These are phyloP conservation scores for Liparis tanakae DNA, from an alignment of 2,797 vertebrate genomes.

Conservation along the genomic window DNA sequence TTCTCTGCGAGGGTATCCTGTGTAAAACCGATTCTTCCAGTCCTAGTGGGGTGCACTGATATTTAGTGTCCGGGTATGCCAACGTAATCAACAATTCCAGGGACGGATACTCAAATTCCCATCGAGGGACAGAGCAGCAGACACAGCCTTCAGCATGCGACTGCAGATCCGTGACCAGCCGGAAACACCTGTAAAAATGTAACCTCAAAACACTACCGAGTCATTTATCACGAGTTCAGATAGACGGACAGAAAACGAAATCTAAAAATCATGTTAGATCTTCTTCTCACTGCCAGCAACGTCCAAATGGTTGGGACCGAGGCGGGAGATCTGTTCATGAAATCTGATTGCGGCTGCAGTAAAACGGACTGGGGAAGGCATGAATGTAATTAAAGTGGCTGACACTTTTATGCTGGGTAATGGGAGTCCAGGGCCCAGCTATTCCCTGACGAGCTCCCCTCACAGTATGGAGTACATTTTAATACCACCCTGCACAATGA, in stretches of 20 bases:
- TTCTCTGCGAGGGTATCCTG: constrained; percentile 51
- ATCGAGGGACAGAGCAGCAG: constrained; percentile 49
- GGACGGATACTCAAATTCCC: constrained; percentile 66
- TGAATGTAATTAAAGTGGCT: constrained; percentile 85
- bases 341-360: constrained; percentile 81
- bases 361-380: constrained; percentile 80
- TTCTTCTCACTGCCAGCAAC: constrained; percentile 44
- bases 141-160: constrained; percentile 49
- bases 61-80: constrained; percentile 76
- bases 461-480: constrained; percentile 90
- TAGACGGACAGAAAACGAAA: constrained; percentile 9
- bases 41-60: constrained; percentile 78
- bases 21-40: constrained; percentile 49
- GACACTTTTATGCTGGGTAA: constrained; percentile 88
- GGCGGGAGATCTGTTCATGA: constrained; percentile 73
- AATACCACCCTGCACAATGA: constrained; percentile 94
- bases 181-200: constrained; percentile 62
- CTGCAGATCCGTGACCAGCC: constrained; percentile 57
- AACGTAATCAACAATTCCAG: constrained; percentile 75
- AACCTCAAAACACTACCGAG: constrained; percentile 47
- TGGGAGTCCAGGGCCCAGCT: constrained; percentile 86
- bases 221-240: constrained; percentile 56
- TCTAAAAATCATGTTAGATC: constrained; percentile 26
- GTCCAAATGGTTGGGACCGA: constrained; percentile 67
- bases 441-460: constrained; percentile 88